Evolutionary conservation across 2,888 invertebrate species (phyloP).

Genomic region (Trichogramma dendrolimi): DNA sequence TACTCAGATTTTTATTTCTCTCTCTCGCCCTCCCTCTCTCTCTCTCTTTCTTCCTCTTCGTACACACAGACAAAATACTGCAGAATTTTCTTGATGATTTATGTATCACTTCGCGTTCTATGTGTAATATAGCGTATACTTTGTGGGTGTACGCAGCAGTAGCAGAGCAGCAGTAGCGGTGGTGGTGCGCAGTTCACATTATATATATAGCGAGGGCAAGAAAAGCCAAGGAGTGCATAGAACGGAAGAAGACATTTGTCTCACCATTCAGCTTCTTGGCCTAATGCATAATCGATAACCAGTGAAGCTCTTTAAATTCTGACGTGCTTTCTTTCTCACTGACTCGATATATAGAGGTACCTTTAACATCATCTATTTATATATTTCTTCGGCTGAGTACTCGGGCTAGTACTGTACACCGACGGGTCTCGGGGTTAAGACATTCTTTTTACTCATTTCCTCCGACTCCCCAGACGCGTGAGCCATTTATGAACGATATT

Average conservation of each 20-base stretch:
- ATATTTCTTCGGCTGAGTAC: too few relatives aligned
- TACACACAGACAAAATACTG: not conserved
- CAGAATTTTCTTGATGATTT: slow-evolving; percentile 19
- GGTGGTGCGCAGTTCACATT: not conserved
- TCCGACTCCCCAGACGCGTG: too few relatives aligned
- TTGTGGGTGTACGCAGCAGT: too few relatives aligned
- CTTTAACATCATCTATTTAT: too few relatives aligned
- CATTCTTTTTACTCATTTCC: too few relatives aligned
- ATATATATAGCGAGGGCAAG: slow-evolving; percentile 10
- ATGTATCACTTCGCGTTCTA: slow-evolving; percentile 4
- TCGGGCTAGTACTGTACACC: too few relatives aligned
- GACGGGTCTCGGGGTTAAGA: too few relatives aligned
- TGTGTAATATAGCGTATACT: too few relatives aligned
- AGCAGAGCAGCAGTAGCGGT: too few relatives aligned
- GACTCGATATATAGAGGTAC: too few relatives aligned
- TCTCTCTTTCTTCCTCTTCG: not conserved
- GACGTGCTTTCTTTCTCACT: slow-evolving; percentile 9
- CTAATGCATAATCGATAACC: slow-evolving; percentile 28
- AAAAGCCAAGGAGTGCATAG: slow-evolving; percentile 1
- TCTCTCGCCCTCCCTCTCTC: not conserved
- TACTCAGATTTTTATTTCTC: too few relatives aligned
- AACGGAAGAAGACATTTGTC: slow-evolving; percentile 29
- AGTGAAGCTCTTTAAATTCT: slow-evolving; percentile 17
- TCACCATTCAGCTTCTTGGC: slow-evolving; percentile 23
- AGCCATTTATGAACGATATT: too few relatives aligned